Conservation (phyloP, 2,888 invertebrate species). For the Philereme transversata region DNA sequence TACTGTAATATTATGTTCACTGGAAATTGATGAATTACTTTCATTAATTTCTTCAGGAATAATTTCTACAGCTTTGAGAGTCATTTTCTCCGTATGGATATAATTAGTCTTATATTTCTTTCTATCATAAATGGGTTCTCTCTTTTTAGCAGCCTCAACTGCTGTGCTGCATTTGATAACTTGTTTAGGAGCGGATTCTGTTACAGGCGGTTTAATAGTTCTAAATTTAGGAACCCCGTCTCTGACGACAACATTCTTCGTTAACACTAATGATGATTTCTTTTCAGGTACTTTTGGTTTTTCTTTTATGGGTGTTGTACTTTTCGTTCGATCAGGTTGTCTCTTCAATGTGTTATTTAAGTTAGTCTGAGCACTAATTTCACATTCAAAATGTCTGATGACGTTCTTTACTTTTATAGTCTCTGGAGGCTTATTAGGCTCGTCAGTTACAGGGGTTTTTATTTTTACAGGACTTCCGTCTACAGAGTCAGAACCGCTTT, state of each 20-base stretch:
- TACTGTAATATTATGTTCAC: slow-evolving; percentile 30
- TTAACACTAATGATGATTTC: slow-evolving; percentile 79
- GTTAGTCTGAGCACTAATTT: slow-evolving; percentile 69
- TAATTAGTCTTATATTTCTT: slow-evolving; percentile 78
- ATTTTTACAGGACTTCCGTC: slow-evolving; percentile 64
- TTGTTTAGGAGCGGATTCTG: slow-evolving; percentile 49
- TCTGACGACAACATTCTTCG: slow-evolving; percentile 79
- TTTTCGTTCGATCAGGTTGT: slow-evolving; percentile 64
- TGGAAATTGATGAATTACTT: slow-evolving; percentile 37
- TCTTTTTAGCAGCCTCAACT: slow-evolving; percentile 53
- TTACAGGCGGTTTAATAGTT: slow-evolving; percentile 63
- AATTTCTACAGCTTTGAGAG: slow-evolving; percentile 74
- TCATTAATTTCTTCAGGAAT: slow-evolving; percentile 75
- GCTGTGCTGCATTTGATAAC: slow-evolving; percentile 38
- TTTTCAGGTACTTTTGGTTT: slow-evolving; percentile 86
- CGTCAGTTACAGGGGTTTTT: slow-evolving; percentile 44
- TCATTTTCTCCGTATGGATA: slow-evolving; percentile 73
- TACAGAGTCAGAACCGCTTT: slow-evolving; percentile 70
- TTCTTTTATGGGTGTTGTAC: slow-evolving; percentile 62
- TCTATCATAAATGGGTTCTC: slow-evolving; percentile 70
- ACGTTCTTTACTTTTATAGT: slow-evolving; percentile 71
- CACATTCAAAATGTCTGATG: slow-evolving; percentile 79
- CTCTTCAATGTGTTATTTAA: slow-evolving; percentile 62
- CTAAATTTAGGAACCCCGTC: slow-evolving; percentile 81
- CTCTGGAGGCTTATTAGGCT: slow-evolving; percentile 47